Evolutionary conservation across 2,888 invertebrate genomes (phyloP), one percentile per base, ranked within the genome.

Genomic region (Agriopis aurantiaria): DNA sequence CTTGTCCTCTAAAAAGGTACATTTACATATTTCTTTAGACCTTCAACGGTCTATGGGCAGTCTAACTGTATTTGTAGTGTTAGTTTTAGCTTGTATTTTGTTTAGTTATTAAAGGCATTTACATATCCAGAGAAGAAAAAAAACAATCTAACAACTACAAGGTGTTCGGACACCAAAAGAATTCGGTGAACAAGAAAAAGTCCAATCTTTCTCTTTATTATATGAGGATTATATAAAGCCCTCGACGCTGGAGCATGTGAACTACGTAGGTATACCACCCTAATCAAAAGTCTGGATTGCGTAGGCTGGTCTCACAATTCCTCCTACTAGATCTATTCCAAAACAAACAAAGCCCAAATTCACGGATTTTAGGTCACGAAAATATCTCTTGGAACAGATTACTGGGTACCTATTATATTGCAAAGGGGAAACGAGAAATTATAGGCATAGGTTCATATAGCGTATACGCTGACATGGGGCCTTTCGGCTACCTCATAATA

Each of bases 181-280:
- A 60, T 60, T 53, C 48, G 51, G 52, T 40, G n/a, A n/a, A 46
- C 6, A 52, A 48, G 46, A 40, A 53, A 65, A 48, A 7, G 45
- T 17, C 45, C 17, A 8, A 33, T n/a, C 53, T 65, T 45, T 51
- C 23, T 53, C 59, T 46, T 65, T 59, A 52, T 59, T 65, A 49
- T 51, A 59, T 48, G 57, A 57, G 46, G 46, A 48, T 53, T 45
- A 59, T 46, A 59, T 48, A 17, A 12, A 59, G 60, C 53, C 65
- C 65, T 65, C 59, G 53, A 41, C 59, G 40, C 48, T 66, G 40
- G 43, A 43, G 43, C 55, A 40, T 55, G 17, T 43, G 56, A 57
- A 43, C 14, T 43, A 9, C 56, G 41, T 14, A 33, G 11, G 12
- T 12, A 11, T 57, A 45, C 43, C 5, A 11, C 33, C 7, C 6